Evolutionary conservation across 2,113 vertebrate genomes (phyloP).

Genomic region (Carettochelys insculpta): DNA sequence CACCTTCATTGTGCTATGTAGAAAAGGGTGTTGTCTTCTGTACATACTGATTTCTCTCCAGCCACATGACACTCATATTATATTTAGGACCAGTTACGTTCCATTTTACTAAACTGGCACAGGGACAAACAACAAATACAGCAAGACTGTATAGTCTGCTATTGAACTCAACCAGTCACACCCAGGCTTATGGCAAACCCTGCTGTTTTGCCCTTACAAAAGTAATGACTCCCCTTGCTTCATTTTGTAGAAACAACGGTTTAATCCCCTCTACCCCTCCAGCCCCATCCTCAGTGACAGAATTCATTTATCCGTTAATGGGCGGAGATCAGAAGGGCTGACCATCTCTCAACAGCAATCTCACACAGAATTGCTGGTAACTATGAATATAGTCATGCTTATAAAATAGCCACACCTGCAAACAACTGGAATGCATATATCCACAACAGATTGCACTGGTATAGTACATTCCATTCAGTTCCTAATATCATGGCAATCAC

Average conservation of each 20-base stretch:
- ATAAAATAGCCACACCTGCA: not conserved
- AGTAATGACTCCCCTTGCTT: not conserved
- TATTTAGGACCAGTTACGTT: accelerated
- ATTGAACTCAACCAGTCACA: not conserved
- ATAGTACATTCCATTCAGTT: accelerated
- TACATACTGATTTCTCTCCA: accelerated
- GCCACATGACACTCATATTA: accelerated
- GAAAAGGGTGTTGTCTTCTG: not conserved
- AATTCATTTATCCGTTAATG: not conserved
- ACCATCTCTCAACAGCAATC: not conserved
- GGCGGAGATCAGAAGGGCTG: not conserved
- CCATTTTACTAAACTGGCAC: not conserved
- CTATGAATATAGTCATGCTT: not conserved
- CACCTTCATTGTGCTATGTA: not conserved
- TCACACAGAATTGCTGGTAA: not conserved
- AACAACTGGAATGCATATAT: not conserved
- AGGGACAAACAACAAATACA: accelerated
- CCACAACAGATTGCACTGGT: not conserved
- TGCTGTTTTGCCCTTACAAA: not conserved
- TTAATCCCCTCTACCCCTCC: not conserved
- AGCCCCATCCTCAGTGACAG: not conserved
- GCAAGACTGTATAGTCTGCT: not conserved
- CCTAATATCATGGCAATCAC: not conserved
- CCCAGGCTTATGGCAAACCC: not conserved
- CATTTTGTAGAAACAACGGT: not conserved